Base-by-base conservation (phyloP, 2,888 invertebrate genomes). In the Epistrophe grossulariae region DNA sequence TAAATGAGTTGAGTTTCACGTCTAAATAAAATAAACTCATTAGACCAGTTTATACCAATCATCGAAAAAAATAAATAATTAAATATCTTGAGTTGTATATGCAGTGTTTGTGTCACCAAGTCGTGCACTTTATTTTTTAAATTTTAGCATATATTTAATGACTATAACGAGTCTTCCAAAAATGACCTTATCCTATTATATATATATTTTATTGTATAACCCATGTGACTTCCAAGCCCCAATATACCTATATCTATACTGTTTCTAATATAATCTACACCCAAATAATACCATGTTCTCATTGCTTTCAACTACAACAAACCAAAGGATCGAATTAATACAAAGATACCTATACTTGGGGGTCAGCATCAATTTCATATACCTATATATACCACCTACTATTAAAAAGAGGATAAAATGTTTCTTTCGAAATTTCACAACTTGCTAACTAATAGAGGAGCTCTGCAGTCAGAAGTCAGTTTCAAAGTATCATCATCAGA, bases 301-400 rank as follows among this genome's bases (percentile, higher is more conserved):
- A 60, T 70, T 70, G 70, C n/a, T 40, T 50, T 70, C 9, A 55
- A 40, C 70, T 38, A 15, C 15, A 48, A 68, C 13, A 31, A 50
- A 68, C 68, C 50, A 55, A 40, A 70, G 40, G 40, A 55, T 70
- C 70, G 55, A 70, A 55, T 70, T 55, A 70, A 70, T 70, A 70
- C 15, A 38, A 52, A 55, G 24, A 70, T 52, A 43, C 19, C 62
- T 62, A 62, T 43, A 62, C 70, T 55, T 55, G 28, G 24, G 24
- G 52, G 70, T 70, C 70, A 55, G 70, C 24, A 55, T 55, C 24
- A 24, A 19, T 1, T 2, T 24, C 24, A 24, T 24, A 24, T 24
- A 24, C 24, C 24, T 24, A 24, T 24, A 28, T 19, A 66, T 35
- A 59, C 28, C 31, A 15, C 24, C 52, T 35, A 3, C n/a, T 40